A percentile compares a stretch with the other conserved stretches of the same genome.
phyloP scores from a whole-genome alignment of 2,888 invertebrate species.

The Salticus scenicus region DNA sequence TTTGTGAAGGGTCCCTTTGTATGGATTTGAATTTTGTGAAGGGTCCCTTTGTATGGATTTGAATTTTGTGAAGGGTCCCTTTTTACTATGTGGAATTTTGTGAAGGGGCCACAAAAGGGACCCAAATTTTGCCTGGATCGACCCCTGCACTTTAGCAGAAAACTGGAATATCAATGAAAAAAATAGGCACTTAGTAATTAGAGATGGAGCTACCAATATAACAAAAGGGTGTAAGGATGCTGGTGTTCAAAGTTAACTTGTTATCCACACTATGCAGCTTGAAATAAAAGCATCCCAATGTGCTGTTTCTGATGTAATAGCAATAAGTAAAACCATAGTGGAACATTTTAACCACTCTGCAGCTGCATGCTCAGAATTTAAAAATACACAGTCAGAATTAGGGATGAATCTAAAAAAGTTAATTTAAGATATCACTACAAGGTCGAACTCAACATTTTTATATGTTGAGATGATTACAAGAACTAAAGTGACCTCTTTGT shows the following conservation, averaged over 20 bases:
- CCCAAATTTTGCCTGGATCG: background rate
- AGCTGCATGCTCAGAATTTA: background rate
- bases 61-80: background rate
- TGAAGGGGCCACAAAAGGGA: background rate
- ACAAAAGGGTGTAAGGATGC: constrained; percentile 3
- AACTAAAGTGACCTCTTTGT: background rate
- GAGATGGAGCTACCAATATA: background rate
- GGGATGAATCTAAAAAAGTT: background rate
- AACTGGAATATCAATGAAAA: background rate
- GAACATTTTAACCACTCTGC: background rate
- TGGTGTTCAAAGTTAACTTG: background rate
- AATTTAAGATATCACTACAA: constrained; percentile 4
- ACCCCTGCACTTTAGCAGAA: background rate
- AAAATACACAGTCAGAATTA: background rate
- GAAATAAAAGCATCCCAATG: background rate
- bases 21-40: too few relatives aligned
- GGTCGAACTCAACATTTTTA: constrained; percentile 2
- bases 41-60: too few relatives aligned
- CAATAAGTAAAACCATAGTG: background rate
- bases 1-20: too few relatives aligned
- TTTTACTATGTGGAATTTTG: constrained; percentile 2
- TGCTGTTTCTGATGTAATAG: background rate
- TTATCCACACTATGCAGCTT: background rate
- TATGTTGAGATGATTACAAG: constrained; percentile 6
- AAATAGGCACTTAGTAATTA: background rate